Evolutionary conservation across 2,888 invertebrate species (phyloP).

Genomic region (Sepioteuthis lessoniana): DNA sequence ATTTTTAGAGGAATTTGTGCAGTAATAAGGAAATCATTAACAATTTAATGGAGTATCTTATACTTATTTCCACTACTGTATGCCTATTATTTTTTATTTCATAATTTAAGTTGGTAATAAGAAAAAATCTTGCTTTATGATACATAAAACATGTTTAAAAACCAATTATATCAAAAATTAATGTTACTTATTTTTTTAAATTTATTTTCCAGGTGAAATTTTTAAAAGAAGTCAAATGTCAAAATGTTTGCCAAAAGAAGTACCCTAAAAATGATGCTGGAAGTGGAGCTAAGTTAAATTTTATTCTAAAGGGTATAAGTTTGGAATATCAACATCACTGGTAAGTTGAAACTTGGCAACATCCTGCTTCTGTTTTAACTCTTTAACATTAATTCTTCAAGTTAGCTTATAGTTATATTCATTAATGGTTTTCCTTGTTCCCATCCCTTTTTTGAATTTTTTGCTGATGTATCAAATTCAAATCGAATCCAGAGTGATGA

Average conservation of each 20-base stretch:
- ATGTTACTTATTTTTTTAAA: conserved; percentile 46
- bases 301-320: conserved; percentile 91
- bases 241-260: conserved; percentile 79
- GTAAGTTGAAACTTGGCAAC: conserved; percentile 75
- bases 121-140: no score
- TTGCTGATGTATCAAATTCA: no score
- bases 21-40: no score
- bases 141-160: neutral
- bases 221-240: conserved; percentile 80
- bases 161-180: neutral
- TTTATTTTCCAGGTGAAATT: conserved; percentile 81
- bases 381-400: neutral
- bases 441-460: no score
- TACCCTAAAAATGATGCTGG: conserved; percentile 82
- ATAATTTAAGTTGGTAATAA: no score
- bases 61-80: no score
- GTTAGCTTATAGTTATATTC: no score
- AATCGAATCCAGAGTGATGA: no score
- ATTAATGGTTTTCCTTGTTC: no score
- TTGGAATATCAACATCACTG: conserved; percentile 99
- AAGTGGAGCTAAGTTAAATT: conserved; percentile 83
- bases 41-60: no score
- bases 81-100: no score
- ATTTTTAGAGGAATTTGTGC: no score
- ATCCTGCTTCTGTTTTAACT: neutral